A percentile compares a stretch with the other conserved stretches of the same genome.
Evolutionary conservation across 2,797 vertebrate genomes (phyloP).

Genomic region (Gallinago solitaria): DNA sequence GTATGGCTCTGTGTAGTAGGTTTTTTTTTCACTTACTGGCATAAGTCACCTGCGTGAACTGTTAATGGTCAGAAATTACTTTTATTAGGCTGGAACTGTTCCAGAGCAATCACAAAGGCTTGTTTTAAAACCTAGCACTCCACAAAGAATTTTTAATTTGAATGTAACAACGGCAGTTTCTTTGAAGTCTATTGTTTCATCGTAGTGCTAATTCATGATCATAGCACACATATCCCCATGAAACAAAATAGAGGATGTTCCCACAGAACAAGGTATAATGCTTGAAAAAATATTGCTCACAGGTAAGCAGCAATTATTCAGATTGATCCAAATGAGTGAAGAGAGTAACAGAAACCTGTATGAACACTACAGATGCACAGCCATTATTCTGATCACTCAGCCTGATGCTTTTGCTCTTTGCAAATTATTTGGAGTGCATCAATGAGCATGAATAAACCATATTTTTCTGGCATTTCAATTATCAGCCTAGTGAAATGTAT

Average conservation of each 20-base stretch:
- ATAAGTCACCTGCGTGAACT: neutral
- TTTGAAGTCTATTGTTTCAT: neutral
- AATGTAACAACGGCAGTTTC: neutral
- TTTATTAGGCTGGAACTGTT: neutral
- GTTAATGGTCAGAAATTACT: neutral
- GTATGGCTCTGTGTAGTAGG: neutral
- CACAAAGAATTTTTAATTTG: neutral
- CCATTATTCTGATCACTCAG: conserved; percentile 42
- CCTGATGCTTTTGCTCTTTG: neutral
- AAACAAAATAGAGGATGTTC: neutral
- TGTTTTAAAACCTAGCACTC: neutral
- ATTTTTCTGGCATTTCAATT: conserved; percentile 17
- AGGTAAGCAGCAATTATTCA: neutral
- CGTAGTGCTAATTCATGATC: neutral
- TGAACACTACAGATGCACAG: neutral
- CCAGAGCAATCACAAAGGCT: neutral
- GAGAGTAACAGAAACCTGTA: neutral
- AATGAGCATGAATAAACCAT: conserved; percentile 2
- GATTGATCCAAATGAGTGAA: conserved; percentile 3
- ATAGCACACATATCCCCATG: neutral
- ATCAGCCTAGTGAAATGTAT: neutral
- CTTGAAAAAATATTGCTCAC: neutral
- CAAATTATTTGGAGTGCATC: conserved; percentile 31
- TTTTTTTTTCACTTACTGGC: neutral
- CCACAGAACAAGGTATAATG: neutral